Evolutionary conservation across 2,113 vertebrate species (phyloP).

Genomic region (Erythrolamprus reginae): DNA sequence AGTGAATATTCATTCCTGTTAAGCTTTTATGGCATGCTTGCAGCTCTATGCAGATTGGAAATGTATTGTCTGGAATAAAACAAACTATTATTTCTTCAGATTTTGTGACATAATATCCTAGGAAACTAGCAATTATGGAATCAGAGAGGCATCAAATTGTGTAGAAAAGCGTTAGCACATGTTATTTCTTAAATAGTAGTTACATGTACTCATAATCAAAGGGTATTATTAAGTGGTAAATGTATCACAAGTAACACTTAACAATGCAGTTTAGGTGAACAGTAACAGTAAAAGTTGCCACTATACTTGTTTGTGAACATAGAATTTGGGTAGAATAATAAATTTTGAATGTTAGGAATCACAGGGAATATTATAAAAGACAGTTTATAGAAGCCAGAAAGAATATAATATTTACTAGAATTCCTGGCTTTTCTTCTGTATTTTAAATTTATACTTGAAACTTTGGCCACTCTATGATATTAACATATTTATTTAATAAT

Average conservation of each 20-base stretch:
- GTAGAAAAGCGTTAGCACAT: conserved; percentile 66
- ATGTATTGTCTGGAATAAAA: conserved; percentile 75
- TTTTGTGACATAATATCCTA: conserved; percentile 81
- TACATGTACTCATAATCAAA: conserved; percentile 78
- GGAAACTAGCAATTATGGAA: conserved; percentile 79
- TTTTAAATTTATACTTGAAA: not conserved
- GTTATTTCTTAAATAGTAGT: conserved; percentile 81
- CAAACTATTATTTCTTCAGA: conserved; percentile 79
- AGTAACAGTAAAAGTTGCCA: conserved; percentile 66
- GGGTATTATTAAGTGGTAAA: conserved; percentile 78
- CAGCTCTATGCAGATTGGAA: conserved; percentile 61
- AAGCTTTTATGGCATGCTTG: conserved; percentile 51
- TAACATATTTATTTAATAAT: not conserved
- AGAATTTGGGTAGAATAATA: not conserved
- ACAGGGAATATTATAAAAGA: not conserved
- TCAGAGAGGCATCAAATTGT: conserved; percentile 71
- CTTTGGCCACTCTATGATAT: not conserved
- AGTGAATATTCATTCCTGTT: conserved; percentile 33
- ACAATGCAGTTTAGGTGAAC: conserved; percentile 75
- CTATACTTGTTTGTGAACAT: conserved; percentile 53
- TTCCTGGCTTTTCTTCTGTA: not conserved
- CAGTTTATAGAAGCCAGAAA: not conserved
- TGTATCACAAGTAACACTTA: conserved; percentile 79
- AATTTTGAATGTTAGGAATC: not conserved
- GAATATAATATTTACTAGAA: not conserved